A percentile compares a stretch with the other conserved stretches of the same genome.
Evolutionary conservation across 2,113 vertebrate species (phyloP).

Genomic region (Pimephales promelas): DNA sequence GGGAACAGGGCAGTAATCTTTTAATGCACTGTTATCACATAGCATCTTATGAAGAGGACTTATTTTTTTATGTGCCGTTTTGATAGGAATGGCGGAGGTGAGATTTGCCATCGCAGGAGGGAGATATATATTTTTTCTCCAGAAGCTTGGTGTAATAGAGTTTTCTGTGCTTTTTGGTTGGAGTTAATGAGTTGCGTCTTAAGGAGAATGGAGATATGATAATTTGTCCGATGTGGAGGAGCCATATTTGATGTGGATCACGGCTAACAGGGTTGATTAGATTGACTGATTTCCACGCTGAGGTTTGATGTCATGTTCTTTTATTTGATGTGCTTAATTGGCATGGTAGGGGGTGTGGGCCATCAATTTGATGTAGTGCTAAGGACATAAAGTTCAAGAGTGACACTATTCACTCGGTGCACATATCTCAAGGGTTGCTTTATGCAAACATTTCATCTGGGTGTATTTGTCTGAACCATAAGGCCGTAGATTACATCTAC

Average conservation of each 20-base stretch:
- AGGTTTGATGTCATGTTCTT: slow-evolving; percentile 48
- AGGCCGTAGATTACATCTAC: slow-evolving; percentile 19
- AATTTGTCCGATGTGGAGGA: slow-evolving; percentile 50
- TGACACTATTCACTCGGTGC: background rate
- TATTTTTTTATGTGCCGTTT: slow-evolving; percentile 43
- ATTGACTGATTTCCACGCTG: slow-evolving; percentile 49
- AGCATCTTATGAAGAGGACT: slow-evolving; percentile 47
- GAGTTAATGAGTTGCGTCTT: slow-evolving; percentile 60
- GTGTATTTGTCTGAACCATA: slow-evolving; percentile 35
- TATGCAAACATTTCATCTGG: slow-evolving; percentile 17
- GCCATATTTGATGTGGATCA: slow-evolving; percentile 57
- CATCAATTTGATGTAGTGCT: slow-evolving; percentile 38
- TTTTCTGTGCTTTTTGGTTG: slow-evolving; percentile 48
- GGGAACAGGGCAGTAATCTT: slow-evolving; percentile 46
- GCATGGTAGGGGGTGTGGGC: slow-evolving; percentile 29
- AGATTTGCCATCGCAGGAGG: slow-evolving; percentile 51
- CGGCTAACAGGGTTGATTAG: slow-evolving; percentile 50
- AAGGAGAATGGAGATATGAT: slow-evolving; percentile 57
- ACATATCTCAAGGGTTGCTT: slow-evolving; percentile 17
- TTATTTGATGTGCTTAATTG: slow-evolving; percentile 57
- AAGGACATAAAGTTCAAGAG: slow-evolving; percentile 30
- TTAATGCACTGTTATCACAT: slow-evolving; percentile 47
- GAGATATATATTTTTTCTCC: slow-evolving; percentile 46
- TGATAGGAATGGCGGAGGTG: slow-evolving; percentile 43
- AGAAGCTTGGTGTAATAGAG: slow-evolving; percentile 52